phyloP scores from a whole-genome alignment of 2,888 invertebrate species.

The Acronicta alni region DNA sequence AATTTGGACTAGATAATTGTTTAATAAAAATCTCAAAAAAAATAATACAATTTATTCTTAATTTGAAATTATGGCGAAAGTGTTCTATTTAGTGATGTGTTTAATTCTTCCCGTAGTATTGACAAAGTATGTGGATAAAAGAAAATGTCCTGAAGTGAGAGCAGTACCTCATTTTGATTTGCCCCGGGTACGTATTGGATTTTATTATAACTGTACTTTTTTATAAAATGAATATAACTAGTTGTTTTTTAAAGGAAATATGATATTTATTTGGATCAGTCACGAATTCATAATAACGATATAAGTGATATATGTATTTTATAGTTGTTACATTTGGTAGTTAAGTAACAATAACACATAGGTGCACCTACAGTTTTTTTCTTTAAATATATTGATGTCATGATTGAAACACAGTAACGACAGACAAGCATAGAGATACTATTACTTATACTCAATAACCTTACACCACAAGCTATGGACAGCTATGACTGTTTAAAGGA shows the following conservation, averaged over 20 bases:
- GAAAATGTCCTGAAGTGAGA: constrained; percentile 93
- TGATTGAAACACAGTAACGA: background rate
- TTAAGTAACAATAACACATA: no score
- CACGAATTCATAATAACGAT: no score
- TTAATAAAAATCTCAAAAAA: constrained; percentile 11
- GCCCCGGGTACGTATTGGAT: constrained; percentile 87
- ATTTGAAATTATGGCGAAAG: constrained; percentile 61
- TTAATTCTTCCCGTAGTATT: constrained; percentile 53
- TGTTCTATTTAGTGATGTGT: constrained; percentile 59
- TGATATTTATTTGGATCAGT: no score
- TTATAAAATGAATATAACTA: no score
- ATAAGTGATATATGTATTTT: no score
- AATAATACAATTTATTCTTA: background rate
- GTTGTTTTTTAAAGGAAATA: no score
- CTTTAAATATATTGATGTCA: constrained; percentile 9
- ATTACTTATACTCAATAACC: no score
- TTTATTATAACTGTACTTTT: background rate
- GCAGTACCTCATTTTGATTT: constrained; percentile 94
- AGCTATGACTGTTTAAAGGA: background rate
- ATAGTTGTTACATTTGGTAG: no score
- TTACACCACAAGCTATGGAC: no score
- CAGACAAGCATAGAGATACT: constrained; percentile 1
- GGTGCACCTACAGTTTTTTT: no score
- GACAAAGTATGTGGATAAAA: constrained; percentile 88
- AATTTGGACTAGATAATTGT: constrained; percentile 11